Percentiles rank a stretch among this genome's conserved stretches.
These are phyloP conservation scores for Drosophila repleta DNA, from an alignment of 1,140 invertebrate species.

Conservation along the genomic window DNA sequence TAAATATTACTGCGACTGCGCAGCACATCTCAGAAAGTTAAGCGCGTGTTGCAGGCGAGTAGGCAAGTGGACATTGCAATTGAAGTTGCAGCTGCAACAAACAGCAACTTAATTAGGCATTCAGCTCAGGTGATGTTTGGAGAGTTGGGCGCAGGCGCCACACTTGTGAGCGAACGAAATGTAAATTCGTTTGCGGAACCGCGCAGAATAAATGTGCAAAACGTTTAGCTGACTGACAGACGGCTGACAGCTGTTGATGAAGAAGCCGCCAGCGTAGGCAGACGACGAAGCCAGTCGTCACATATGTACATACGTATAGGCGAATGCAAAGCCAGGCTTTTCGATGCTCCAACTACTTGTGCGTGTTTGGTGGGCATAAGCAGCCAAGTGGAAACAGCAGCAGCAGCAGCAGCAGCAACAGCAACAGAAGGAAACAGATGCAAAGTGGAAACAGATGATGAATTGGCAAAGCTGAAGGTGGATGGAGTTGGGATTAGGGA, in stretches of 20 bases:
- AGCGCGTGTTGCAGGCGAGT: neutral
- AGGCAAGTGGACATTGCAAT: constrained; percentile 14
- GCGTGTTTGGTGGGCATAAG: neutral
- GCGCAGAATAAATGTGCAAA: constrained; percentile 35
- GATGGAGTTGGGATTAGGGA: neutral
- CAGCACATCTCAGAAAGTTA: constrained; percentile 11
- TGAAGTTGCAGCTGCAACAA: constrained; percentile 21
- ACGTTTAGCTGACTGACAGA: constrained; percentile 42
- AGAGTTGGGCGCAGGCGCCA: constrained; percentile 59
- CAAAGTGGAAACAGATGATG: constrained; percentile 64
- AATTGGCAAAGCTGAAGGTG: constrained; percentile 47
- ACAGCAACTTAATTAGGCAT: constrained; percentile 69
- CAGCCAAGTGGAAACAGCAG: constrained; percentile 52
- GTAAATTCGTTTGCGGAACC: constrained; percentile 45
- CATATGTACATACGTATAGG: too few relatives aligned
- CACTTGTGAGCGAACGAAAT: constrained; percentile 48
- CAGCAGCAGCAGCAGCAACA: constrained; percentile 14
- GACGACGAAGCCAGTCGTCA: constrained; percentile 21
- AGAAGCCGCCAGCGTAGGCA: constrained; percentile 9
- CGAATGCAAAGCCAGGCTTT: constrained; percentile 39
- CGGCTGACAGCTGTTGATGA: constrained; percentile 66
- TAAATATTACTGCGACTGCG: constrained; percentile 44
- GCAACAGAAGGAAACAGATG: constrained; percentile 41
- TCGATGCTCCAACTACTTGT: constrained; percentile 10
- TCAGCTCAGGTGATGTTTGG: constrained; percentile 31